Evolutionary conservation across 2,888 invertebrate genomes (phyloP), one percentile per base, ranked within the genome.

Genomic region (Trichacis sp.): DNA sequence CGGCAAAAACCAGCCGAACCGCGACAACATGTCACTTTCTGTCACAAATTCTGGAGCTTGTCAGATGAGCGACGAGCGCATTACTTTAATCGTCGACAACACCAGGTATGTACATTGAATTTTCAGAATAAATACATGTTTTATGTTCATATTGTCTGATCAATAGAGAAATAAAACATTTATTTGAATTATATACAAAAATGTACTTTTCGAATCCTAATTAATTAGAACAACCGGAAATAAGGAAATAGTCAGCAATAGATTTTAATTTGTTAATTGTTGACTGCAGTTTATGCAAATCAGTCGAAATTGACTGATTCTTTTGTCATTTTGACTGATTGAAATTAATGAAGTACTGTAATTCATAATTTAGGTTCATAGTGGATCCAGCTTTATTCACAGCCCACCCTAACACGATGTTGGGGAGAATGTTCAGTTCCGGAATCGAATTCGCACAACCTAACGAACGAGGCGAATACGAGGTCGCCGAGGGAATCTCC

Each of bases 401-500:
- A 8, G 93, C 95, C 1, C 95, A 98, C 85, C 97, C 98, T 0
- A 97, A 98, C 82, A 99, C 99, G 0, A 98, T 99, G 98, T 87
- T 99, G 29, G 99, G 98, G n/a, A 91, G 97, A 75, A 98, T 98
- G 98, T 98, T 98, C 78, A 95, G 95, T 81, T 93, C 95, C 9
- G 95, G 95, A 64, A 87, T 93, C 70, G 97, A 94, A 76, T 95
- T 97, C 84, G 94, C 95, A 0, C 93, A 95, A 79, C 92, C 97
- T 0, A 99, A 99, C 82, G 97, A 97, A 72, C 87, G 96, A 1
- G 98, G 98, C 1, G 99, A 99, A 83, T 98, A 94, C 83, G 97
- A 98, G 79, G 95, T 97, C 0, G 98, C 97, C 0, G 98, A 98
- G 71, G 98, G 98, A 1, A 95, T 99, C 74, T 95, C 97, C 0